These are phyloP conservation scores for Lepus townsendii DNA, from an alignment of 2,797 vertebrate species.

Conservation along the genomic window DNA sequence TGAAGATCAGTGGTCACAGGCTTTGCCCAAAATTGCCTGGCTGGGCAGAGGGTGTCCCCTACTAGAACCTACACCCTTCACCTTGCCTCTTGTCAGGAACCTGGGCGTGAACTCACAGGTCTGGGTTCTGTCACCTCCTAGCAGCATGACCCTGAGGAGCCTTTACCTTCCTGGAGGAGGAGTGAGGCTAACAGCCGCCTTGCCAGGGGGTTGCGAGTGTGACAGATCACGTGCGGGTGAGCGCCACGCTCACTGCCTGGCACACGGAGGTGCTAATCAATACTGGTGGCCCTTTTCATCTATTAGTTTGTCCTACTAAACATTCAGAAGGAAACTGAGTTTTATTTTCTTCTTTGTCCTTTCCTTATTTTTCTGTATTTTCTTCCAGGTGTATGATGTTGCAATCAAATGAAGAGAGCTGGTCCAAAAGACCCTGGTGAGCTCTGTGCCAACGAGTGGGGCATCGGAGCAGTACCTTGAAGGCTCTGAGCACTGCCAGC, in stretches of 20 bases:
- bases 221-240: not conserved
- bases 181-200: not conserved
- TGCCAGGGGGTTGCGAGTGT: not conserved
- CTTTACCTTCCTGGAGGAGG: constrained; percentile 24
- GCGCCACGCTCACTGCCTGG: not conserved
- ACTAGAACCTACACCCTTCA: not conserved
- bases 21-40: not conserved
- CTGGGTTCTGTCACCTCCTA: not conserved
- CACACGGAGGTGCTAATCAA: not conserved
- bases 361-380: constrained; percentile 45
- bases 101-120: not conserved
- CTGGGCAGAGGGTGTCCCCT: not conserved
- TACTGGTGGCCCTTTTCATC: not conserved
- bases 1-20: not conserved
- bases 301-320: constrained; percentile 39
- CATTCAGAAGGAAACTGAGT: constrained; percentile 33
- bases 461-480: constrained; percentile 89
- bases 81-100: not conserved
- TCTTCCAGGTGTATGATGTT: constrained; percentile 19
- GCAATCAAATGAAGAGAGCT: not conserved
- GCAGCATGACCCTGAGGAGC: not conserved
- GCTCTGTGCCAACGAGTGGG: no score
- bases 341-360: constrained; percentile 4
- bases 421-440: not conserved
- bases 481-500: constrained; percentile 94